A percentile compares a stretch with the other conserved stretches of the same genome.
These are phyloP conservation scores for Teleiodes luculella DNA, from an alignment of 2,888 invertebrate species.

Conservation along the genomic window DNA sequence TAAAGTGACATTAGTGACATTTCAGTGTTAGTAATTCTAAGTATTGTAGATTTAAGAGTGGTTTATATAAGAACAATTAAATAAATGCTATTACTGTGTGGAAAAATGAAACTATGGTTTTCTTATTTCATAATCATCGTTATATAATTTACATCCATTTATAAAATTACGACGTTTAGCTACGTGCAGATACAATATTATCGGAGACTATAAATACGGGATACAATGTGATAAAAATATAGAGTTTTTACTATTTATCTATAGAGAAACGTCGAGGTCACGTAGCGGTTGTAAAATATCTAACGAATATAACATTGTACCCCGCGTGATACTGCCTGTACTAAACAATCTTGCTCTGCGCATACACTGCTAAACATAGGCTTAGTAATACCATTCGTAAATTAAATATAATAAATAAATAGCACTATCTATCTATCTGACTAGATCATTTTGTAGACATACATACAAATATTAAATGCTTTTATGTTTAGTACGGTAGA, in stretches of 20 bases:
- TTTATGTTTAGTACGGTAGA: no score
- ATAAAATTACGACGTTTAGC: slow-evolving; percentile 43
- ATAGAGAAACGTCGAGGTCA: no score
- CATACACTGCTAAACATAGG: slow-evolving; percentile 16
- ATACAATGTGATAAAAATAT: no score
- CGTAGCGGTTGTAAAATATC: no score
- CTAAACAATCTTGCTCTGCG: neutral
- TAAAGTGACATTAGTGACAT: no score
- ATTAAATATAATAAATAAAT: slow-evolving; percentile 13
- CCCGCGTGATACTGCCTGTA: neutral
- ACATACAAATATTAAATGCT: neutral
- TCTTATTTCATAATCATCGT: neutral
- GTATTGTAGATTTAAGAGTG: no score
- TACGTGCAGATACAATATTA: slow-evolving; percentile 22
- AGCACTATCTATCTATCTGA: neutral
- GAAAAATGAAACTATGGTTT: slow-evolving; percentile 4
- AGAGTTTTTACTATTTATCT: no score
- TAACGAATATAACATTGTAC: no score
- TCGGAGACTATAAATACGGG: no score
- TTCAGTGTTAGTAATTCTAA: no score
- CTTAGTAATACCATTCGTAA: slow-evolving; percentile 7
- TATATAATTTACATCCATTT: slow-evolving; percentile 57
- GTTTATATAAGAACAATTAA: no score
- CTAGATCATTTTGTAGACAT: neutral
- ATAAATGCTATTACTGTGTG: no score